Evolutionary conservation across 2,888 invertebrate species (phyloP).

Genomic region (Lydus trimaculatus): DNA sequence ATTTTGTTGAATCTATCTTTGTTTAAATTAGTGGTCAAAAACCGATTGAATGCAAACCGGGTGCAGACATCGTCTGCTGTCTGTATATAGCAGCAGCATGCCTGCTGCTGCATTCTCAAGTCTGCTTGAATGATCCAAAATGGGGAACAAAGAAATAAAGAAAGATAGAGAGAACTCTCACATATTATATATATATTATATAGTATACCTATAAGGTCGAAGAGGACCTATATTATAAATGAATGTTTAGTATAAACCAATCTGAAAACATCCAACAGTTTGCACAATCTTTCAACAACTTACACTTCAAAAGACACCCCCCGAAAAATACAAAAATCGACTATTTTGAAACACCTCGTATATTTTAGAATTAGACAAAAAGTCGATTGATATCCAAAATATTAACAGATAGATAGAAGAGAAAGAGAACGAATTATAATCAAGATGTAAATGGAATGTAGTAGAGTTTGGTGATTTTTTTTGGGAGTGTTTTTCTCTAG

Average conservation of each 20-base stretch:
- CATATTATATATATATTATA: neutral
- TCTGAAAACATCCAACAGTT: slow-evolving; percentile 33
- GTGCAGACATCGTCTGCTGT: slow-evolving; percentile 15
- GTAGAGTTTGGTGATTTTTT: slow-evolving; percentile 3
- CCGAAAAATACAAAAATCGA: neutral
- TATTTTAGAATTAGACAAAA: neutral
- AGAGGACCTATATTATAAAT: slow-evolving; percentile 38
- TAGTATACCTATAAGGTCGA: slow-evolving; percentile 27
- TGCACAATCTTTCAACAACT: neutral
- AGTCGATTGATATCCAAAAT: neutral
- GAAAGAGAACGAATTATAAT: neutral
- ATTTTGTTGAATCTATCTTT: neutral
- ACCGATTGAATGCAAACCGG: slow-evolving; percentile 6
- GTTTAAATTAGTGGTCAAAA: slow-evolving; percentile 19
- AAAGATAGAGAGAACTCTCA: neutral
- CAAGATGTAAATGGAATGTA: neutral
- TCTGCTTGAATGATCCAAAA: slow-evolving; percentile 40
- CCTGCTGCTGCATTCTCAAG: slow-evolving; percentile 43
- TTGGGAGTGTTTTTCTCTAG: neutral
- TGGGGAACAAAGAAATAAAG: slow-evolving; percentile 41
- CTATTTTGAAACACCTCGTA: neutral
- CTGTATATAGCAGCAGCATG: slow-evolving; percentile 16
- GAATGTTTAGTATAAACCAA: slow-evolving; percentile 40
- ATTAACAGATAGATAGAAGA: neutral
- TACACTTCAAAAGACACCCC: too few relatives aligned